Conservation (phyloP, 53 echinoderm and acorn worm genomes). For the Luidia sarsii region DNA sequence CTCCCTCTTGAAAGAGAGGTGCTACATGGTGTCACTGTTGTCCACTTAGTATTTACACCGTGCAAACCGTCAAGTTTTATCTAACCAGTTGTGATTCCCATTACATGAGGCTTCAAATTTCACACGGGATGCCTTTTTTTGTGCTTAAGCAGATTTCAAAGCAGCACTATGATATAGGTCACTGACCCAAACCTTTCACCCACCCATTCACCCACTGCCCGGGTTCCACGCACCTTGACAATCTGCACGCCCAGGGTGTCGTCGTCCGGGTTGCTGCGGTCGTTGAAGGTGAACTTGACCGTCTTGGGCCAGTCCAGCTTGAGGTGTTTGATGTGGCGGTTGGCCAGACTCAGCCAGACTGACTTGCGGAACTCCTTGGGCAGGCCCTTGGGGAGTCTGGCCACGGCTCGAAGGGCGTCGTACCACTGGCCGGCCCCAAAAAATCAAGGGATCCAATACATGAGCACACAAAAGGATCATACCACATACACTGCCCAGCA, state of each 20-base stretch:
- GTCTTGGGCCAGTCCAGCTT: constrained; percentile 98
- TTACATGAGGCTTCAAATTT: no score
- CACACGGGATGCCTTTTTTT: no score
- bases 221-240: constrained; percentile 99
- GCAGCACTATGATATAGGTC: no score
- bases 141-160: no score
- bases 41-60: no score
- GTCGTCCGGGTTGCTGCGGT: constrained; percentile 97
- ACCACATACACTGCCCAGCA: background rate
- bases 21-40: no score
- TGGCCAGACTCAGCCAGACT: constrained; percentile 92
- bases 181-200: no score
- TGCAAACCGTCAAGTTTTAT: no score
- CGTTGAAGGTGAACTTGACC: constrained; percentile 93
- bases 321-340: constrained; percentile 90
- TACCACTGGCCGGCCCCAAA: constrained; percentile 95
- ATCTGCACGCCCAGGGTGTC: constrained; percentile 96
- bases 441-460: background rate
- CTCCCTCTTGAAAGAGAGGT: no score
- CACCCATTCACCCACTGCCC: no score
- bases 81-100: no score
- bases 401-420: constrained; percentile 92
- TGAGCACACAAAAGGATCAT: background rate
- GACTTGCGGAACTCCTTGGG: constrained; percentile 85
- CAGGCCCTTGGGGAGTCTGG: constrained; percentile 87